Evolutionary conservation across 2,113 vertebrate genomes (phyloP).

Genomic region (Dendrocopos noguchii): DNA sequence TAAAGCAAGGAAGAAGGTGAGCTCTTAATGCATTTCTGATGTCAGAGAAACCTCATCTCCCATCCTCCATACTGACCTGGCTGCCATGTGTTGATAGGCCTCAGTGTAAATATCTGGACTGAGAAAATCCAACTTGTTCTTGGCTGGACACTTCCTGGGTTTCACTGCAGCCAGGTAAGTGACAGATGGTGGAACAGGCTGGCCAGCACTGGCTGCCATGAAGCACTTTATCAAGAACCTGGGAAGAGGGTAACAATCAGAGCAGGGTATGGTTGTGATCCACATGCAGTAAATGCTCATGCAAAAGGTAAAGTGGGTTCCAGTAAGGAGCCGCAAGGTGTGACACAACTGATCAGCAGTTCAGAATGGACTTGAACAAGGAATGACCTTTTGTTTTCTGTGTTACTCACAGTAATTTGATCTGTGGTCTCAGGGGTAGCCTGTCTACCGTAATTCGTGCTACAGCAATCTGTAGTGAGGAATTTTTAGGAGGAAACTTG

Average conservation of each 20-base stretch:
- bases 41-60: background rate
- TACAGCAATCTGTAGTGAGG: background rate
- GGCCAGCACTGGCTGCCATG: constrained; percentile 21
- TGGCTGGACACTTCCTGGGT: constrained; percentile 62
- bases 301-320: background rate
- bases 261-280: background rate
- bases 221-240: constrained; percentile 82
- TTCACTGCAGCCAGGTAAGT: constrained; percentile 63
- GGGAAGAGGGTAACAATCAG: background rate
- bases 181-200: constrained; percentile 68
- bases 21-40: background rate
- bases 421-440: background rate
- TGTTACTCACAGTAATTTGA: background rate
- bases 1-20: background rate
- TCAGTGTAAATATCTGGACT: constrained; percentile 67
- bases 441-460: background rate
- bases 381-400: background rate
- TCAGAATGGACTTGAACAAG: background rate
- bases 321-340: background rate
- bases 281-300: accelerated
- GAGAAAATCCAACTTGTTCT: constrained; percentile 72
- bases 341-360: background rate
- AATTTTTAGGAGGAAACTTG: constrained; percentile 1
- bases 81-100: constrained; percentile 71
- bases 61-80: constrained; percentile 63